Percentiles rank a stretch among this genome's conserved stretches.
phyloP scores from a whole-genome alignment of 2,797 vertebrate species.

The Macropus fuliginosus region DNA sequence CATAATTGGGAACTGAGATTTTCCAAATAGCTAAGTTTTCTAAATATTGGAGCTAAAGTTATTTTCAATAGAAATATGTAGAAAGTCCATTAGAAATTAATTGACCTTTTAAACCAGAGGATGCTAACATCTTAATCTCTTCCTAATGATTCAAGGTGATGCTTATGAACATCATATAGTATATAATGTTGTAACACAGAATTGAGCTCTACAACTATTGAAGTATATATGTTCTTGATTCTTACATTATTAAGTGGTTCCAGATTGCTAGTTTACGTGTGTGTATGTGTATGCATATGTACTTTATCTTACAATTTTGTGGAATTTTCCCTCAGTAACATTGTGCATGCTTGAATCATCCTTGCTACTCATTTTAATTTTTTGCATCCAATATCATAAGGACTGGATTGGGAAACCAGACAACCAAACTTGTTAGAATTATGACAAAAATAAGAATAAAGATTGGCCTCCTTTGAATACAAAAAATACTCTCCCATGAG shows the following conservation, averaged over 20 bases:
- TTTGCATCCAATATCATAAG: no score
- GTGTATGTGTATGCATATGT: no score
- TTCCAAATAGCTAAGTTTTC: neutral
- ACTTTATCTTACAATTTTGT: neutral
- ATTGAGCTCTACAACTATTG: neutral
- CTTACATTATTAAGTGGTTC: neutral
- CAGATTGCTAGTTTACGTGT: no score
- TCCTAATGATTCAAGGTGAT: neutral
- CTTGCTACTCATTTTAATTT: neutral
- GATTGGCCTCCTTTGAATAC: neutral
- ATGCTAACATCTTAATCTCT: conserved; percentile 15
- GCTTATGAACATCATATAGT: neutral
- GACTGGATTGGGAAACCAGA: neutral
- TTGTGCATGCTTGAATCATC: neutral
- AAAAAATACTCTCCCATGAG: neutral
- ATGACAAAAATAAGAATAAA: neutral
- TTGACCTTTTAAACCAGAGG: conserved; percentile 13
- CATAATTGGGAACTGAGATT: neutral
- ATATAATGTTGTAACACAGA: neutral
- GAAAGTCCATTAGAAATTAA: neutral
- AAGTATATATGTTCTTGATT: neutral
- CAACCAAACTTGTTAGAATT: neutral
- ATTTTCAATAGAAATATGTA: neutral
- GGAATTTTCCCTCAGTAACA: neutral
- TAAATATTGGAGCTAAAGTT: no score